Evolutionary conservation across 2,888 invertebrate genomes (phyloP), one percentile per base, ranked within the genome.

Genomic region (Dynastes hyllus): DNA sequence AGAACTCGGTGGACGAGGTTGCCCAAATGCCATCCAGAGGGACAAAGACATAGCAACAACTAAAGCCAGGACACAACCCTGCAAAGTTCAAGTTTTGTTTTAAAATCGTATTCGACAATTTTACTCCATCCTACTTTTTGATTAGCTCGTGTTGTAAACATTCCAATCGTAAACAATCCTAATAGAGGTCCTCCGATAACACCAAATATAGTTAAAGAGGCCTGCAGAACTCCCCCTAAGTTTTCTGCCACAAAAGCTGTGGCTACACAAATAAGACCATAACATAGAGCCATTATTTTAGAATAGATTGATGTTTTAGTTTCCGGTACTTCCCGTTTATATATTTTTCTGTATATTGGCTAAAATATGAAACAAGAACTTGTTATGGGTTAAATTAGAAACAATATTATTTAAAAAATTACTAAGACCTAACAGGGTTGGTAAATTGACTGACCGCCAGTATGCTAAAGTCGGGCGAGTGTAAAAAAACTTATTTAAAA

Each of bases 101-200:
- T 29, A 65, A 40, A 29, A 63, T 6, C n/a, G 32, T 55, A 65
- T 58, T n/a, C n/a, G 13, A 6, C 13, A 22, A n/a, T 45, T 45
- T 13, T 22, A 5, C 6, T 45, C 8, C n/a, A 50, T 0, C 11
- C 89, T 85, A 93, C 94, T 87, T 89, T 91, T 88, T 96, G 92
- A 86, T 94, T 95, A 4, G 94, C 93, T 76, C 89, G 91, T 13
- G 94, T 93, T 55, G 94, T 93, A 82, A 94, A 93, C 95, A 97
- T 96, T 83, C 97, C 97, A 40, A 97, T 89, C 0, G 96, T 94
- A 86, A 97, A 97, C 1, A 97, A 90, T 0, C 95, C 97, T 32
- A 97, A 89, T n/a, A 97, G 87, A 0, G 97, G 97, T 0, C 97
- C 97, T 0, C 97, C 97, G 2, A 96, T 93, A 0, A 96, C 94